Percentiles rank a stretch among this genome's conserved stretches.
Evolutionary conservation across 2,888 invertebrate genomes (phyloP).

Genomic region (Dendrolimus pini): DNA sequence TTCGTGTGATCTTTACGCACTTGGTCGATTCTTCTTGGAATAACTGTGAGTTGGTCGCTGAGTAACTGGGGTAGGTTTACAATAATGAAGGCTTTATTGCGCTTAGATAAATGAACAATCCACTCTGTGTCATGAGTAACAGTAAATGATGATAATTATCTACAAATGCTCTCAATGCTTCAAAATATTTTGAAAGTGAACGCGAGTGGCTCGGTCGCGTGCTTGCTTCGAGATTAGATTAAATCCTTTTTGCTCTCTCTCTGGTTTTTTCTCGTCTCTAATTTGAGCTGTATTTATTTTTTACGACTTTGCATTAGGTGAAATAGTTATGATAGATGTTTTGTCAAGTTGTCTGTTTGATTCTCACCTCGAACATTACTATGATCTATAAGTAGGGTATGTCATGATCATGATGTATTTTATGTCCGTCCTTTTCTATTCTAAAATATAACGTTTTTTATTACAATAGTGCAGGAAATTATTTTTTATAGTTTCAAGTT

Average conservation of each 20-base stretch:
- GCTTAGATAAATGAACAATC: conserved; percentile 10
- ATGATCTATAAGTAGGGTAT: too few relatives aligned
- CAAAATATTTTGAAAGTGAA: not conserved
- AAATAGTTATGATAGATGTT: too few relatives aligned
- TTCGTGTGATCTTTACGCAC: too few relatives aligned
- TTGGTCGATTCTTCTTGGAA: conserved; percentile 30
- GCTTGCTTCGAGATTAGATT: not conserved
- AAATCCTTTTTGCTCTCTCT: not conserved
- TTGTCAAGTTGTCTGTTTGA: too few relatives aligned
- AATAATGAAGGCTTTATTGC: conserved; percentile 19
- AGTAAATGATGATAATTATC: conserved; percentile 9
- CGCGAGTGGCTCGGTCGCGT: not conserved
- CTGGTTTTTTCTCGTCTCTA: not conserved
- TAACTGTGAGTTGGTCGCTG: conserved; percentile 24
- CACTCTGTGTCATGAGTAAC: conserved; percentile 23
- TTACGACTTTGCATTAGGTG: not conserved
- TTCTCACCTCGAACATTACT: too few relatives aligned
- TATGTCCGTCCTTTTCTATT: too few relatives aligned
- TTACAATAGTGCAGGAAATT: too few relatives aligned
- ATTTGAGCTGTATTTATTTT: not conserved
- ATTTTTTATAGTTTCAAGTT: too few relatives aligned
- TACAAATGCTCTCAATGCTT: conserved; percentile 1
- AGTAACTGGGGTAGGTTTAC: conserved; percentile 7
- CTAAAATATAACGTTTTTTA: too few relatives aligned
- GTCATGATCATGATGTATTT: too few relatives aligned